Evolutionary conservation across 2,888 invertebrate species (phyloP), one percentile per base, ranked within the genome.

Genomic region (Octodonta nipae): DNA sequence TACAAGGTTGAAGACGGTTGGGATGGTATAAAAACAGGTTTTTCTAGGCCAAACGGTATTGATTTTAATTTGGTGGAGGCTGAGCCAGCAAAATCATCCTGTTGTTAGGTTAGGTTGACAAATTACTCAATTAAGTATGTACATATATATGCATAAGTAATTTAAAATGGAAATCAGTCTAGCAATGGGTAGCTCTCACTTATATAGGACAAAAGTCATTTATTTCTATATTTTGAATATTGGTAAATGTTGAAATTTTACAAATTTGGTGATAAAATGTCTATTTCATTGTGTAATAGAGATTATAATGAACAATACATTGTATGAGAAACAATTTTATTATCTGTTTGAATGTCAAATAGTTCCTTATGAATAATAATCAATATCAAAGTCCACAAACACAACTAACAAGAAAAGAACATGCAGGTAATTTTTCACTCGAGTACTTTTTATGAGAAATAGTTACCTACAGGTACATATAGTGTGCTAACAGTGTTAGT

Each of bases 11-110:
- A 87, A 55, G 92, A 92, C 42, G 93, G 91, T 8, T 93, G 93
- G 92, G 93, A 95, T 54, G 93, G 95, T 4, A 89, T 95, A 33
- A 93, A 93, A 63, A 84, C 85, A 16, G 93, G 93, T 14, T 87
- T 85, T 62, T 76, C 81, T 44, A 64, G 84, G 46, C 83, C 84
- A 13, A 81, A 78, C 42, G 82, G 80, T 38, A 66, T 83, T 59
- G 85, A 86, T 62, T 82, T 81, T 55, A 84, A 85, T 64, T 67
- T 89, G 41, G 75, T 83, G 27, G 88, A 89, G 62, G 91, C 85
- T 1, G 89, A 91, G 61, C 78, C 87, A 2, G 87, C 87, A 32
- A 82, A 82, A 56, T 80, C 83, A 26, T 80, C 86, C 42, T 92
- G 91, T 67, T 92, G 91, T 68, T 87, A 64, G 30, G 15, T 15